Percentiles rank a stretch among this genome's conserved stretches.
phyloP scores from a whole-genome alignment of 2,797 vertebrate genomes.

The Acridotheres tristis region DNA sequence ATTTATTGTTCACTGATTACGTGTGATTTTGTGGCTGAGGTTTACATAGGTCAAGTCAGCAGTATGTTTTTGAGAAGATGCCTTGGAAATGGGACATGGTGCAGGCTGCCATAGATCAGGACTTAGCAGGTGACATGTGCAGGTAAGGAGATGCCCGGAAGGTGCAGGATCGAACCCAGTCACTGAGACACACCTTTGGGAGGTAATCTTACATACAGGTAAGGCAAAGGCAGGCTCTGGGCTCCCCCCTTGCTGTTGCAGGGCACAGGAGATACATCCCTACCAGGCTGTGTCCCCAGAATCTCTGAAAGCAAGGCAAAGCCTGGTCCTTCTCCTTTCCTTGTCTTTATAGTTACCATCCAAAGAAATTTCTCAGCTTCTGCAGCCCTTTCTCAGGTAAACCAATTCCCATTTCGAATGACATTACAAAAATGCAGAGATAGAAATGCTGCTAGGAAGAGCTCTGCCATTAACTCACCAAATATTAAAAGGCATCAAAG shows the following conservation, averaged over 20 bases:
- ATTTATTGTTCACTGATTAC: accelerated
- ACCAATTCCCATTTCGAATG: background rate
- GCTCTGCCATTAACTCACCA: background rate
- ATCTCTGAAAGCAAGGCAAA: background rate
- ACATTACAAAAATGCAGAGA: background rate
- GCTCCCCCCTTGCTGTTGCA: background rate
- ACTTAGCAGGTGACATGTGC: background rate
- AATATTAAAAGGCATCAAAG: conserved; percentile 37
- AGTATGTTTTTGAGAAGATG: background rate
- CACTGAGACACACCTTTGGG: background rate
- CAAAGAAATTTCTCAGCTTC: background rate
- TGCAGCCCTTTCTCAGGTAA: background rate
- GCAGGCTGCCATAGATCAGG: background rate
- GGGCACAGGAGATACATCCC: background rate
- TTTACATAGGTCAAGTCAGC: background rate
- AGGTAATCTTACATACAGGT: background rate
- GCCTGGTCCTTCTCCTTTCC: background rate
- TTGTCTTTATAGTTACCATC: background rate
- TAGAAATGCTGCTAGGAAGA: background rate
- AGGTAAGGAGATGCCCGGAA: background rate
- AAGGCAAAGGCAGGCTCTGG: background rate
- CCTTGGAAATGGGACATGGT: background rate
- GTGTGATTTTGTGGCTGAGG: background rate
- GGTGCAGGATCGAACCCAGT: background rate
- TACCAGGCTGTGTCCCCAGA: background rate